A percentile compares a stretch with the other conserved stretches of the same genome.
Evolutionary conservation across 2,888 invertebrate species (phyloP).

Genomic region (Ptychoptera contaminata): DNA sequence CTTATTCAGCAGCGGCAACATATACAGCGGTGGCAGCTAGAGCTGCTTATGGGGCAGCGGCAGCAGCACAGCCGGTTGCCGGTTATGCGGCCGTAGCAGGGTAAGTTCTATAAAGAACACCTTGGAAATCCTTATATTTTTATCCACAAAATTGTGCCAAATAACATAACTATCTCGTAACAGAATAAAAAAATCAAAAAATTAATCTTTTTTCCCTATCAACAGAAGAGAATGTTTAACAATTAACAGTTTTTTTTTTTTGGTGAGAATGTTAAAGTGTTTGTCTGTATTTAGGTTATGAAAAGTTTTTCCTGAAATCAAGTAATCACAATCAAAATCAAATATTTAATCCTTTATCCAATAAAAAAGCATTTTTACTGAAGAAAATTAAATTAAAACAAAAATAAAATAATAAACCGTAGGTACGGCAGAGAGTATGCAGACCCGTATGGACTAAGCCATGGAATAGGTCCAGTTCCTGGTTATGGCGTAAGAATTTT

Average conservation of each 20-base stretch:
- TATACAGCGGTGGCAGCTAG: conserved; percentile 76
- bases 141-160: too few relatives aligned
- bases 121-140: too few relatives aligned
- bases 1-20: conserved; percentile 74
- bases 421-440: conserved; percentile 83
- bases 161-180: too few relatives aligned
- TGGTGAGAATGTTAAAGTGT: too few relatives aligned
- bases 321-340: too few relatives aligned
- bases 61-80: conserved; percentile 44
- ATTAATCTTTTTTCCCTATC: conserved; percentile 4
- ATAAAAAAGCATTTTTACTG: too few relatives aligned
- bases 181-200: too few relatives aligned
- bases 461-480: conserved; percentile 91
- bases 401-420: conserved; percentile 14
- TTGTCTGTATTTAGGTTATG: too few relatives aligned
- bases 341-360: too few relatives aligned
- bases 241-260: too few relatives aligned
- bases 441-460: conserved; percentile 78
- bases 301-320: too few relatives aligned
- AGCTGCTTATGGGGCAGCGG: conserved; percentile 63
- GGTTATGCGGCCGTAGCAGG: conserved; percentile 58
- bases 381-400: too few relatives aligned
- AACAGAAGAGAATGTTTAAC: conserved; percentile 2
- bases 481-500: conserved; percentile 77
- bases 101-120: conserved; percentile 27